A percentile compares a stretch with the other conserved stretches of the same genome.
Evolutionary conservation across 2,797 vertebrate species (phyloP).

Genomic region (Tapirus indicus): DNA sequence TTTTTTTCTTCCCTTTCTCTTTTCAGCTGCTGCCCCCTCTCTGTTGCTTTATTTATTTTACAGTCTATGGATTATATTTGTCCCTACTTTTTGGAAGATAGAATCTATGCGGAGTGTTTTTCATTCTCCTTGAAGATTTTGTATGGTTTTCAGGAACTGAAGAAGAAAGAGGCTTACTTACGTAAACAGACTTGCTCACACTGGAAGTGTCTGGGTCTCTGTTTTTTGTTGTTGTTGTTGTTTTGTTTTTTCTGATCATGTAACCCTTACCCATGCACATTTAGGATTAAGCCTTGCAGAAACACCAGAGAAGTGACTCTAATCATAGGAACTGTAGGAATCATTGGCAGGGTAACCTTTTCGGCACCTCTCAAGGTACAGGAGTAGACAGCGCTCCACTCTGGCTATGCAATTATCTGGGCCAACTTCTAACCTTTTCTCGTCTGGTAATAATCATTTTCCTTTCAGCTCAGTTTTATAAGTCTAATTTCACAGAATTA

Average conservation of each 20-base stretch:
- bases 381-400: not conserved
- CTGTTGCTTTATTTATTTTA: conserved; percentile 33
- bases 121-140: conserved; percentile 14
- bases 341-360: not conserved
- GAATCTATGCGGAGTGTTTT: not conserved
- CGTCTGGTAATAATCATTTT: not conserved
- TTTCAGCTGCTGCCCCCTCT: not conserved
- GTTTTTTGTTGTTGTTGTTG: not conserved
- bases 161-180: not conserved
- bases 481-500: conserved; percentile 33
- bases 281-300: not conserved
- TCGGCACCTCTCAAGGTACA: not conserved
- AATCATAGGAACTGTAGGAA: not conserved
- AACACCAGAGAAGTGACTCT: not conserved
- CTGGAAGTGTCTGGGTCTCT: not conserved
- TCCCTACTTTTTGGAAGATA: not conserved
- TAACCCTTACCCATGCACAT: not conserved
- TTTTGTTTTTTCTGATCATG: not conserved
- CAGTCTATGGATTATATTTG: not conserved
- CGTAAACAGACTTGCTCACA: not conserved
- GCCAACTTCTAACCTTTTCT: not conserved
- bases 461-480: conserved; percentile 18
- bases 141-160: not conserved
- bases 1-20: not conserved
- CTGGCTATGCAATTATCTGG: not conserved